A percentile compares a stretch with the other conserved stretches of the same genome.
phyloP scores from a whole-genome alignment of 2,888 invertebrate species.

The Eustalomyia histrio region DNA sequence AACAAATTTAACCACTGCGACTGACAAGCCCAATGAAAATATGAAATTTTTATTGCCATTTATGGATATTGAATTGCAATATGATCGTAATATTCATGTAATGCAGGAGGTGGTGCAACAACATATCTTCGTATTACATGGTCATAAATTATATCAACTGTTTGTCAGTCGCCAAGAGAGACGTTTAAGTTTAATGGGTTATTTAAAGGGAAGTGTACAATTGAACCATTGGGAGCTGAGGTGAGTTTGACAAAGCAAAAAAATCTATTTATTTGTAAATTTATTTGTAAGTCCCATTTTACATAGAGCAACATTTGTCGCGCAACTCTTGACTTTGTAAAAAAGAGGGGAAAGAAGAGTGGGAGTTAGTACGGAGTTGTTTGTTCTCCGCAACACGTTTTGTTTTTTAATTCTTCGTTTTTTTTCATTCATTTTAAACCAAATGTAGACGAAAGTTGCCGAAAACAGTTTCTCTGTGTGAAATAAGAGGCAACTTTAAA shows the following conservation, averaged over 20 bases:
- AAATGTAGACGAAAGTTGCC: no score
- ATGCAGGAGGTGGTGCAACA: conserved; percentile 71
- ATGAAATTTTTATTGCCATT: conserved; percentile 74
- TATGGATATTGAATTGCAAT: conserved; percentile 73
- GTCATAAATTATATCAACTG: conserved; percentile 73
- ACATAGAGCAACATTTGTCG: no score
- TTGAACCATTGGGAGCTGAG: conserved; percentile 68
- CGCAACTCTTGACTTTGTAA: no score
- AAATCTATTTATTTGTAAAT: no score
- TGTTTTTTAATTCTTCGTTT: no score
- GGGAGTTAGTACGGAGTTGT: no score
- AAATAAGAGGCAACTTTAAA: no score
- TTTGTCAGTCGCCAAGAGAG: conserved; percentile 70
- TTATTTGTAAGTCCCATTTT: no score
- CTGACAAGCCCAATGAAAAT: conserved; percentile 10
- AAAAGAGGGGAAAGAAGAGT: no score
- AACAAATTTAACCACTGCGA: neutral
- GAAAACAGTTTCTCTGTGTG: no score
- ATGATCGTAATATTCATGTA: conserved; percentile 69
- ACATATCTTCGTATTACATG: conserved; percentile 73
- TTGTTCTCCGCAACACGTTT: no score
- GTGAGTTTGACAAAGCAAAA: conserved; percentile 49
- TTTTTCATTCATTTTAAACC: no score
- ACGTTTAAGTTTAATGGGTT: conserved; percentile 71
- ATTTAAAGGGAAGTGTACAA: conserved; percentile 69